phyloP scores from a whole-genome alignment of 2,888 invertebrate species.

The Plebejus melissa region DNA sequence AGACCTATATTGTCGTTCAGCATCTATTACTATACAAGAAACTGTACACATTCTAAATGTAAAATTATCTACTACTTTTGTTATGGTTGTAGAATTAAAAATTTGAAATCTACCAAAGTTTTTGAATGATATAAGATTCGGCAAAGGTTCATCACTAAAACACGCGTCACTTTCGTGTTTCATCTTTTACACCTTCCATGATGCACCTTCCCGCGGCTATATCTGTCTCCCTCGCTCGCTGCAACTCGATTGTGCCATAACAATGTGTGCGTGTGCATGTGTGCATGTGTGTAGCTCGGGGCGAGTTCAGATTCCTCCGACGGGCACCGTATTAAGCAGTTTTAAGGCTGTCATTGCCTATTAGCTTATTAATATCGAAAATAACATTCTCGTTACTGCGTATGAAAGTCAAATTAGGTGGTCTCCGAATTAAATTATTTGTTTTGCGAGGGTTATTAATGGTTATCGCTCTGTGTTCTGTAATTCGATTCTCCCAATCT shows the following conservation, averaged over 20 bases:
- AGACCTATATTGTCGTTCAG: too few species aligned
- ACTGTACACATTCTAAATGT: too few species aligned
- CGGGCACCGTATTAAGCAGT: constrained; percentile 41
- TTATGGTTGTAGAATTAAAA: too few species aligned
- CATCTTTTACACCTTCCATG: constrained; percentile 75
- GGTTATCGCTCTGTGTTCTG: constrained; percentile 11
- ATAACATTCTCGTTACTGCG: constrained; percentile 38
- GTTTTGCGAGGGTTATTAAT: constrained; percentile 15
- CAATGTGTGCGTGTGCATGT: constrained; percentile 28
- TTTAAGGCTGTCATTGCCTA: constrained; percentile 45
- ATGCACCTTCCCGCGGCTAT: constrained; percentile 55
- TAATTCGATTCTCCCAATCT: constrained; percentile 3
- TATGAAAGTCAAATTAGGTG: constrained; percentile 33
- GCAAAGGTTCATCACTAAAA: constrained; percentile 52
- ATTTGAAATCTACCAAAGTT: too few species aligned
- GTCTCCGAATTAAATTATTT: constrained; percentile 24
- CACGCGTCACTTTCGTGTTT: constrained; percentile 73
- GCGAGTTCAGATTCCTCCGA: constrained; percentile 38
- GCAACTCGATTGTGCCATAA: constrained; percentile 31
- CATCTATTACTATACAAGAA: too few species aligned
- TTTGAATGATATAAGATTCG: neutral
- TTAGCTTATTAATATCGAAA: constrained; percentile 44
- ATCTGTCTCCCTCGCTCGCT: constrained; percentile 43
- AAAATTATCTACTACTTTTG: too few species aligned
- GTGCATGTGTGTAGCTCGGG: constrained; percentile 31